These are phyloP conservation scores for Magallana nippona DNA, from an alignment of 2,888 invertebrate genomes.

Conservation along the genomic window DNA sequence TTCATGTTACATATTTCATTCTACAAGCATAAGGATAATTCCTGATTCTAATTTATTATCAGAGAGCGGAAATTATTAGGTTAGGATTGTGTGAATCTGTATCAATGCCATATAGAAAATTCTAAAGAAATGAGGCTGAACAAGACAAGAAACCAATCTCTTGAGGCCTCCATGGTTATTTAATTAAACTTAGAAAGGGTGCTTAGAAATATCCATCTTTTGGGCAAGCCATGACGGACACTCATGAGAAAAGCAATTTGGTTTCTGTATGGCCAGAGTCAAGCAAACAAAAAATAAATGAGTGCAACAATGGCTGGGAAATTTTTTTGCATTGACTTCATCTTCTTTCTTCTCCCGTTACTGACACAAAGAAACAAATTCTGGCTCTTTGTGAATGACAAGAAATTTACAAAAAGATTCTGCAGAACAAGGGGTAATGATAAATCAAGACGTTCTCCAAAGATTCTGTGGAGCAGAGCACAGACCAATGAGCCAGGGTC, in stretches of 20 bases:
- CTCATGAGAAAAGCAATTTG: slow-evolving; percentile 23
- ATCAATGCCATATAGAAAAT: neutral
- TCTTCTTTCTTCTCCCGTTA: neutral
- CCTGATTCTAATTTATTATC: neutral
- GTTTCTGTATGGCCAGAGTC: slow-evolving; percentile 8
- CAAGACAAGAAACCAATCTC: slow-evolving; percentile 6
- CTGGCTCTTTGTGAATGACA: neutral
- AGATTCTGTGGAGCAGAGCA: neutral
- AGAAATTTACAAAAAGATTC: slow-evolving; percentile 1
- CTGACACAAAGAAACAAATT: slow-evolving; percentile 22
- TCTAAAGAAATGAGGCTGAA: slow-evolving; percentile 8
- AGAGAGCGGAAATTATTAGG: neutral
- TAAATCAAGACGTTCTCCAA: neutral
- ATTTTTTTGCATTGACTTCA: slow-evolving; percentile 13
- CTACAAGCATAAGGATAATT: too few species aligned
- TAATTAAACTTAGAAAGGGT: slow-evolving; percentile 27
- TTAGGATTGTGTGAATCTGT: neutral
- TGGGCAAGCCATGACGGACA: slow-evolving; percentile 21
- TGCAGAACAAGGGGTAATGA: neutral
- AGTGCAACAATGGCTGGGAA: slow-evolving; percentile 20
- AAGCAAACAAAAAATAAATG: slow-evolving; percentile 24
- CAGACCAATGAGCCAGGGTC: neutral
- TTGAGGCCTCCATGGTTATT: neutral
- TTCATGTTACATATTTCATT: too few species aligned
- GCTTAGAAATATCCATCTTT: slow-evolving; percentile 25